phyloP scores from a whole-genome alignment of 2,113 vertebrate genomes.

The Myrmecophaga tridactyla region DNA sequence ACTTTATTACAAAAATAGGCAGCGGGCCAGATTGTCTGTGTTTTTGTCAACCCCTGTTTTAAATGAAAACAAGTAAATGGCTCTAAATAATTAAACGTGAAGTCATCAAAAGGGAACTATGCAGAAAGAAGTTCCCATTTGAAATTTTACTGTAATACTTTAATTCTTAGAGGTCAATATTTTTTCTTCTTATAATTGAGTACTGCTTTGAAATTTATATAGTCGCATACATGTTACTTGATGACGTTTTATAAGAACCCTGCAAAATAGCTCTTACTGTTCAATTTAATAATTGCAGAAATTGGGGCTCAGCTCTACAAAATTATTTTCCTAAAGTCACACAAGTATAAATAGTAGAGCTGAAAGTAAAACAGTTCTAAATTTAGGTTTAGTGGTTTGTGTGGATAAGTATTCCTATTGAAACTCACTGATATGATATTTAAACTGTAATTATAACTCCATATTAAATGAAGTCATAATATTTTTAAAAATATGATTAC shows the following conservation, averaged over 20 bases:
- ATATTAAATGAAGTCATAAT: neutral
- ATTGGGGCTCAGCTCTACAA: neutral
- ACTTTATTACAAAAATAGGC: neutral
- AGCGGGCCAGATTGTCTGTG: neutral
- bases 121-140: neutral
- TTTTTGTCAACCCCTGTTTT: neutral
- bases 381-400: neutral
- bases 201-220: neutral
- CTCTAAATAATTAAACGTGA: neutral
- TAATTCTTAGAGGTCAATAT: neutral
- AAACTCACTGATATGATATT: neutral
- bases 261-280: neutral
- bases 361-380: neutral
- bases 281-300: neutral
- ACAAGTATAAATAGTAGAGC: neutral
- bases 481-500: neutral
- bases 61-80: neutral
- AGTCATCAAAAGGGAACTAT: neutral
- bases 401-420: neutral
- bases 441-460: neutral
- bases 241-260: neutral
- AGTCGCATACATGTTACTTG: neutral
- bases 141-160: neutral
- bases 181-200: neutral
- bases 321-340: neutral